Percentiles rank a stretch among this genome's conserved stretches.
Evolutionary conservation across 2,113 vertebrate genomes (phyloP).

Genomic region (Phasianus colchicus): DNA sequence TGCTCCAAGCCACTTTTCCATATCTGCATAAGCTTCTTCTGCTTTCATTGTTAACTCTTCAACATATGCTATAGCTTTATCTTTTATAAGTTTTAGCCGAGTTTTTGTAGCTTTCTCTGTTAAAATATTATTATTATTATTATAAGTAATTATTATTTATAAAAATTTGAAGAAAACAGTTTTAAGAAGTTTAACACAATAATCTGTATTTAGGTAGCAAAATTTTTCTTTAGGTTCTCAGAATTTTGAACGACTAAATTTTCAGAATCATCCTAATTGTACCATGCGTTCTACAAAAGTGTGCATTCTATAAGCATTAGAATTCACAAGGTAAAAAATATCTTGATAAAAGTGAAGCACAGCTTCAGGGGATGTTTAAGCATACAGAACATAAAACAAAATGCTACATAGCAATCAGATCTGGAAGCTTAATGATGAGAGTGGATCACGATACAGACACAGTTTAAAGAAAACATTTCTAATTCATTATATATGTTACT

Average conservation of each 20-base stretch:
- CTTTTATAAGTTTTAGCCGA: slow-evolving; percentile 84
- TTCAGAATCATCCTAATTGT: neutral
- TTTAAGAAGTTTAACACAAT: neutral
- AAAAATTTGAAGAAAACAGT: neutral
- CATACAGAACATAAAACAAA: neutral
- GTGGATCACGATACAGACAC: neutral
- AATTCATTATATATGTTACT: neutral
- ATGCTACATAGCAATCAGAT: neutral
- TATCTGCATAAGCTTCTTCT: slow-evolving; percentile 76
- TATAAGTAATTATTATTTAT: neutral
- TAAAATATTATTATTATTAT: slow-evolving; percentile 15
- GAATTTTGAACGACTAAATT: neutral
- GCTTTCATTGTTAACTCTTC: slow-evolving; percentile 78
- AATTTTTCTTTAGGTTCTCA: neutral
- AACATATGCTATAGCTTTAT: slow-evolving; percentile 78
- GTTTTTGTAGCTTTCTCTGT: slow-evolving; percentile 79
- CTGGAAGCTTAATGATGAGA: neutral
- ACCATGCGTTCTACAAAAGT: neutral
- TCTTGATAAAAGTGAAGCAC: neutral
- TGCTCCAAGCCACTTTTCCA: slow-evolving; percentile 84
- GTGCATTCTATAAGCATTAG: neutral
- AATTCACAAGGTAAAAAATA: neutral
- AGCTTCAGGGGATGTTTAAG: neutral
- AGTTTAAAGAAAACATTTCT: neutral
- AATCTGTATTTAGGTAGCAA: neutral